Evolutionary conservation across 2,113 vertebrate genomes (phyloP), one percentile per base, ranked within the genome.

Genomic region (Tragelaphus scriptus): DNA sequence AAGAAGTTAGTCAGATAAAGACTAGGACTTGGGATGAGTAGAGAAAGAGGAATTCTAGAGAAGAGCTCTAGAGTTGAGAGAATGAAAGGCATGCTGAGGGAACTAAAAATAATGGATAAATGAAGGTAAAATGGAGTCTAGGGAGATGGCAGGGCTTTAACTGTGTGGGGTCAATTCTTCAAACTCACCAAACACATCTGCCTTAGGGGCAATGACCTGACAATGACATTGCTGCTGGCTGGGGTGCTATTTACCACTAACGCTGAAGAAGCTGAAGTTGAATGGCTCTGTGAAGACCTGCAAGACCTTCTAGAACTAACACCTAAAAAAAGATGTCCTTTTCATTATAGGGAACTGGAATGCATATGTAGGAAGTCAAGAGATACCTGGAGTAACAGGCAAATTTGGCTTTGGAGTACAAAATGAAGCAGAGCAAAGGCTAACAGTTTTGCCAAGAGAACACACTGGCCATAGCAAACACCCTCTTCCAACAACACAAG

Each of bases 11-110:
- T 6, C 13, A 59, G 32, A 55, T 56, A 40, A 71, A 88, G 28
- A 44, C 3, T 47, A 17, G 26, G 21, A 4, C 10, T 1, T 51
- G 4, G 53, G 58, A 13, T 8, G 7, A 0, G 3, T 15, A n/a
- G 26, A 58, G 61, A 28, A 61, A 59, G 7, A 51, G 26, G 7
- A 17, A 26, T 81, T 63, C 25, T 58, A 49, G 65, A 85, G 56
- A 49, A 49, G 51, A 49, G 17, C 40, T 88, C 32, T 26, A 49
- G 49, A 59, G 36, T 12, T 16, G 21, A 51, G 21, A 44, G 61
- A 81, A 58, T 47, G 75, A 90, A 81, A 87, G 84, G 4, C 13
- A 23, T 9, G 11, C 21, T 58, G 32, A 65, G 0, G 53, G 14
- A 58, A 55, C 15, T 77, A 65, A 65, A 88, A 19, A 49, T 55